These are phyloP conservation scores for Ginglymostoma cirratum DNA, from an alignment of 2,113 vertebrate genomes.

Conservation along the genomic window DNA sequence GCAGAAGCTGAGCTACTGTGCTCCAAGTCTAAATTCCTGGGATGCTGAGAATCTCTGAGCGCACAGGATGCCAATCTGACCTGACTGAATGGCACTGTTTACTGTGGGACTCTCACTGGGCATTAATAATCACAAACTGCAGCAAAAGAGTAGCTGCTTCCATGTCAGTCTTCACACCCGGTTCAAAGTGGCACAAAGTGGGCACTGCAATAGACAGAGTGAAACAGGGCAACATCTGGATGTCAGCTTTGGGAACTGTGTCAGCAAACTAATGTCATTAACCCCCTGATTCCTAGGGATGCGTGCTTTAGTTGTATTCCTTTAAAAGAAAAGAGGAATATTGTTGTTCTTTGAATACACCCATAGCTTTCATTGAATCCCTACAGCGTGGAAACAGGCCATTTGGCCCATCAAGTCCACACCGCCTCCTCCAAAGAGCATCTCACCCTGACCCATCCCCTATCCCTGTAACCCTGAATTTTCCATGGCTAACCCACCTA, in stretches of 20 bases:
- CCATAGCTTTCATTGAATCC: not conserved
- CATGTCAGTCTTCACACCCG: not conserved
- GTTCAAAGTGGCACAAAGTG: not conserved
- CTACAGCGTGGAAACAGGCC: too few relatives aligned
- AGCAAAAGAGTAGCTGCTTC: not conserved
- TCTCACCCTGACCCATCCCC: too few relatives aligned
- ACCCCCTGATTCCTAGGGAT: not conserved
- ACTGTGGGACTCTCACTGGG: not conserved
- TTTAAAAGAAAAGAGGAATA: not conserved
- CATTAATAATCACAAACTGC: constrained; percentile 3
- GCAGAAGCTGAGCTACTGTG: not conserved
- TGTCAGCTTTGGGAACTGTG: not conserved
- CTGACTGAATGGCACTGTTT: not conserved
- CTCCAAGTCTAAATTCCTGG: not conserved
- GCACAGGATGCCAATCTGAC: not conserved
- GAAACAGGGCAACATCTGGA: not conserved
- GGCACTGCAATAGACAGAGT: not conserved
- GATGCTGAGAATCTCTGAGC: not conserved
- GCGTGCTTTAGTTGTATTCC: too few relatives aligned
- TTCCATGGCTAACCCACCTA: too few relatives aligned
- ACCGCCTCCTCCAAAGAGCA: too few relatives aligned
- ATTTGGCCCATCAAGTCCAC: too few relatives aligned
- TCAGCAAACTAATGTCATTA: not conserved
- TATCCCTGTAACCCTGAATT: too few relatives aligned
- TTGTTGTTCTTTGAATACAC: not conserved